A percentile compares a stretch with the other conserved stretches of the same genome.
These are phyloP conservation scores for Helicorthomorpha holstii DNA, from an alignment of 1,140 invertebrate species.

Conservation along the genomic window DNA sequence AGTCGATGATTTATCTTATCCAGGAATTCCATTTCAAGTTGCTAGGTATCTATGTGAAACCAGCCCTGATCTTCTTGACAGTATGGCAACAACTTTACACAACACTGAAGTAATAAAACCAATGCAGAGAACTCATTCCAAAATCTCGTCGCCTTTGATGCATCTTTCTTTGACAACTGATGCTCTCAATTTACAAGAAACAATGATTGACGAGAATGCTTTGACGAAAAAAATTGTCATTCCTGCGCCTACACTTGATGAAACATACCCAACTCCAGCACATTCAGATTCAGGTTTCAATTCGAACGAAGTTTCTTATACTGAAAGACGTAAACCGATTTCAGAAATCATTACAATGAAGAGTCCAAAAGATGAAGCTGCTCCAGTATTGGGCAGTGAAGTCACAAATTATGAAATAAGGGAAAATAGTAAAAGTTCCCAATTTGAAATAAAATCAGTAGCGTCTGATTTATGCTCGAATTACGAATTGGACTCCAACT, in stretches of 20 bases:
- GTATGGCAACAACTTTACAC: slow-evolving; percentile 9
- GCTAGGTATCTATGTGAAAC: slow-evolving; percentile 12
- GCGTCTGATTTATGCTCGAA: no score
- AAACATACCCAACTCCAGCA: neutral
- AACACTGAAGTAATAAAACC: no score
- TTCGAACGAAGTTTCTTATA: neutral
- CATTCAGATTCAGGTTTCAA: neutral
- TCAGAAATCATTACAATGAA: neutral
- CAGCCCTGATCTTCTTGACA: slow-evolving; percentile 11
- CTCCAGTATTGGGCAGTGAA: slow-evolving; percentile 10
- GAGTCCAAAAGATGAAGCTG: slow-evolving; percentile 2
- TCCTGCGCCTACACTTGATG: no score
- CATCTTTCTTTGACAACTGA: slow-evolving; percentile 14
- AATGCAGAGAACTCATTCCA: neutral
- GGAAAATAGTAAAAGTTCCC: no score
- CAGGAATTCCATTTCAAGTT: slow-evolving; percentile 9
- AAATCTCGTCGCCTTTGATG: slow-evolving; percentile 9
- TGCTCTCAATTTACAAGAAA: slow-evolving; percentile 18
- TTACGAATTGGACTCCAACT: slow-evolving; percentile 16
- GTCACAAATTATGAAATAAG: no score
- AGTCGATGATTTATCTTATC: slow-evolving; percentile 7
- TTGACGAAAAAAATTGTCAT: no score
- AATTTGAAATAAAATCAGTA: no score
- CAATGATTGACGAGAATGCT: slow-evolving; percentile 20
- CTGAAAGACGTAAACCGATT: neutral